Conservation (phyloP, 2,888 invertebrate species). For the Bursaphelenchus okinawaensis region DNA sequence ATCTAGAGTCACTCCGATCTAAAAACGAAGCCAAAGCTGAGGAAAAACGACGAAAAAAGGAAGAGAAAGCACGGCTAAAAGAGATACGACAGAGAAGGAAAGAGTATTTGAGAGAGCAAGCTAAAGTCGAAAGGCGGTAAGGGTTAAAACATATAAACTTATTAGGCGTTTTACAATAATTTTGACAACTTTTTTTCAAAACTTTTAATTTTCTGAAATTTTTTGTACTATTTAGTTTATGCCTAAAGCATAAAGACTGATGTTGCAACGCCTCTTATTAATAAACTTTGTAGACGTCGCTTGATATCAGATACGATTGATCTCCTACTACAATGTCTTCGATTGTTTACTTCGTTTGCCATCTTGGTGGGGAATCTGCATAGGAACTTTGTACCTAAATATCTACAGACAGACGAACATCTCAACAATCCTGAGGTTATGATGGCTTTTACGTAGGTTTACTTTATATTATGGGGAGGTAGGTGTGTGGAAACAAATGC, state of each 20-base stretch:
- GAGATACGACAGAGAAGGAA: slow-evolving; percentile 34
- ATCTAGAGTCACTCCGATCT: no score
- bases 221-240: not conserved
- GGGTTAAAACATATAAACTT: not conserved
- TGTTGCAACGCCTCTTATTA: slow-evolving; percentile 9
- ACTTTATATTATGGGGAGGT: not conserved
- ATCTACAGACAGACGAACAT: slow-evolving; percentile 22
- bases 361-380: slow-evolving; percentile 52
- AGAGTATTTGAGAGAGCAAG: slow-evolving; percentile 41
- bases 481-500: not conserved
- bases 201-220: not conserved
- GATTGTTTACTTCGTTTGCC: slow-evolving; percentile 53
- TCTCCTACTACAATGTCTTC: slow-evolving; percentile 44
- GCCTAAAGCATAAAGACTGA: not conserved
- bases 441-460: slow-evolving; percentile 41
- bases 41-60: slow-evolving; percentile 23
- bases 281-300: slow-evolving; percentile 32
- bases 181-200: not conserved
- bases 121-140: slow-evolving; percentile 43
- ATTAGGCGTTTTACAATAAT: no score
- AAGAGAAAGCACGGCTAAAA: slow-evolving; percentile 25
- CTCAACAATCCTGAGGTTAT: slow-evolving; percentile 45
- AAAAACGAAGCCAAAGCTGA: not conserved
- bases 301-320: slow-evolving; percentile 52
- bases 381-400: slow-evolving; percentile 50